phyloP scores from a whole-genome alignment of 2,888 invertebrate species.

The Brachynemurus nebulosus region DNA sequence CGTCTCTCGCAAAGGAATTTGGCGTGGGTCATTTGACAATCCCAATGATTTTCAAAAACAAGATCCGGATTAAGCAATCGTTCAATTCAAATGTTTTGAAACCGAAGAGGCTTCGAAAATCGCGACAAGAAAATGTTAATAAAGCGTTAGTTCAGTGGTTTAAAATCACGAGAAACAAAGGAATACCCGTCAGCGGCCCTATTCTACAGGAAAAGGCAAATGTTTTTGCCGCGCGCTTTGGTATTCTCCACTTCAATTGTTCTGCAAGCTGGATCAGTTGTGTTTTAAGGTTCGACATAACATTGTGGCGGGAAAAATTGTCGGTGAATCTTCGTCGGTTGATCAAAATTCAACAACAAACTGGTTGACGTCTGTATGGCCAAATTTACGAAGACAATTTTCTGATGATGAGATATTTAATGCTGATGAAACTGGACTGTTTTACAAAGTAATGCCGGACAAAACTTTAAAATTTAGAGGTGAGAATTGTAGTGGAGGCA shows the following conservation, averaged over 20 bases:
- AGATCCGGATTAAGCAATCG: slow-evolving; percentile 10
- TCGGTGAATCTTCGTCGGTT: slow-evolving; percentile 15
- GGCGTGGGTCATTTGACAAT: slow-evolving; percentile 14
- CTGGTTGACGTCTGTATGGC: slow-evolving; percentile 13
- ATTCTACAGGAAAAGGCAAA: slow-evolving; percentile 18
- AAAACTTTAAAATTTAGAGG: too few species aligned
- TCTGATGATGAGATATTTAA: slow-evolving; percentile 21
- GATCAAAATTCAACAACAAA: slow-evolving; percentile 10
- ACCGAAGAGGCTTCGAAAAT: slow-evolving; percentile 13
- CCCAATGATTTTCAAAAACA: slow-evolving; percentile 15
- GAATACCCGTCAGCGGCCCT: slow-evolving; percentile 16
- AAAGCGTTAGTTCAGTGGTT: slow-evolving; percentile 16
- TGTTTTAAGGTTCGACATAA: slow-evolving; percentile 17
- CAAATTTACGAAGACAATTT: slow-evolving; percentile 14
- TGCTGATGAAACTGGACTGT: slow-evolving; percentile 22
- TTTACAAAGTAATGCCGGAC: slow-evolving; percentile 13
- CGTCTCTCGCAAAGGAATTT: slow-evolving; percentile 14
- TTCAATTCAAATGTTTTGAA: slow-evolving; percentile 16
- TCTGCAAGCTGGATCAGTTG: slow-evolving; percentile 16
- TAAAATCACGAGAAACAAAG: slow-evolving; percentile 12
- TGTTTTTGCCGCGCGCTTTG: slow-evolving; percentile 13
- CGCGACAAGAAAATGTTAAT: too few species aligned
- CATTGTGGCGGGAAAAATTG: slow-evolving; percentile 16
- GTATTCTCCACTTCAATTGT: slow-evolving; percentile 15
- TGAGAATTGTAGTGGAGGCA: too few species aligned